These are phyloP conservation scores for Eupithecia subumbrata DNA, from an alignment of 2,888 invertebrate genomes.

Conservation along the genomic window DNA sequence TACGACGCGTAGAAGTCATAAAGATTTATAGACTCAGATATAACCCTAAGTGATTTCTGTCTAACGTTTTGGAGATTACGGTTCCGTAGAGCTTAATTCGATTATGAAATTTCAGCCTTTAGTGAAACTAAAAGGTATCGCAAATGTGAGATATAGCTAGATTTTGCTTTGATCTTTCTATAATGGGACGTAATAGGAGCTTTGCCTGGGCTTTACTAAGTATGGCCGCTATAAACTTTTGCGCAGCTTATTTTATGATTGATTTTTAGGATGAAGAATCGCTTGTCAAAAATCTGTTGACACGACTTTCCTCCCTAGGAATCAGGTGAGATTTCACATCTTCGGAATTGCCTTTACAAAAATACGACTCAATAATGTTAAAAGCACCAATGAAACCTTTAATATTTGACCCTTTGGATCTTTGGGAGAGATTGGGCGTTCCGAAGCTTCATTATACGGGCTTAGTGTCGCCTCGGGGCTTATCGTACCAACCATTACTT, in stretches of 20 bases:
- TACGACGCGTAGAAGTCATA: slow-evolving; percentile 37
- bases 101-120: slow-evolving; percentile 14
- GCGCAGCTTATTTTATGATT: background rate
- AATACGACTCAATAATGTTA: slow-evolving; percentile 1
- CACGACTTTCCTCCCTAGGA: background rate
- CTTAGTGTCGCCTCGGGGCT: slow-evolving; percentile 54
- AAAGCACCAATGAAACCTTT: slow-evolving; percentile 12
- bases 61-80: slow-evolving; percentile 28
- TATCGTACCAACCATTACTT: slow-evolving; percentile 56
- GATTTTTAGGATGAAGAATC: background rate
- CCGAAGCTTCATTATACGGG: slow-evolving; percentile 64
- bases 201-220: background rate
- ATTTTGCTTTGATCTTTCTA: background rate
- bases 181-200: background rate
- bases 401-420: slow-evolving; percentile 48
- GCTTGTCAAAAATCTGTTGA: background rate
- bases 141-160: background rate
- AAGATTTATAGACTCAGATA: slow-evolving; percentile 38
- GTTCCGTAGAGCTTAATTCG: slow-evolving; percentile 12
- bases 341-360: background rate
- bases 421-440: slow-evolving; percentile 55
- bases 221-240: background rate
- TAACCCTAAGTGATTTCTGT: slow-evolving; percentile 39
- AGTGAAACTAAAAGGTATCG: slow-evolving; percentile 6
- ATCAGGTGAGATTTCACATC: background rate